phyloP scores from a whole-genome alignment of 2,113 vertebrate species.

The Prunella himalayana region DNA sequence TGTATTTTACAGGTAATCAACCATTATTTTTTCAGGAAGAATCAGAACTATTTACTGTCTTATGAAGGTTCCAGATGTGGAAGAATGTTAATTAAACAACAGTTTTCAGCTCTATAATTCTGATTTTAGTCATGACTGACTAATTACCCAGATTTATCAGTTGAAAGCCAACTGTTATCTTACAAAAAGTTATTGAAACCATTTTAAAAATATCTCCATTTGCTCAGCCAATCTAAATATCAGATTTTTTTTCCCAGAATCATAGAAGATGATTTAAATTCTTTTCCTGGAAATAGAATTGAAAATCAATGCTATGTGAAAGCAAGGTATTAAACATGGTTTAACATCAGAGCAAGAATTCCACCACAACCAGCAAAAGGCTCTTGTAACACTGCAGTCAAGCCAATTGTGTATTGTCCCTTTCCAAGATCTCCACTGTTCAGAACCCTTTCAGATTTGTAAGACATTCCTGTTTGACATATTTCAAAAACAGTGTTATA shows the following conservation, averaged over 20 bases:
- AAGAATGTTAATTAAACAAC: neutral
- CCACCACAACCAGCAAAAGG: neutral
- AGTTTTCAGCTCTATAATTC: neutral
- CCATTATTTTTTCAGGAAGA: neutral
- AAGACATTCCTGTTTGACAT: neutral
- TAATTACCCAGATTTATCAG: neutral
- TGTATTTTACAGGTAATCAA: neutral
- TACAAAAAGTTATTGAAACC: neutral
- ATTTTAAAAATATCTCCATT: neutral
- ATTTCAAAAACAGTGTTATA: neutral
- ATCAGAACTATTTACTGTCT: neutral
- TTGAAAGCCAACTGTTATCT: constrained; percentile 4
- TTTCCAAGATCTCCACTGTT: neutral
- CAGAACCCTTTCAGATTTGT: neutral
- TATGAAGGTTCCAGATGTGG: neutral
- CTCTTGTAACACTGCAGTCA: neutral
- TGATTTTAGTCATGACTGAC: neutral
- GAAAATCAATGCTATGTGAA: neutral
- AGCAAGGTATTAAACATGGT: neutral
- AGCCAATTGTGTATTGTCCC: accelerated
- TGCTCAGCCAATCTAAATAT: constrained; percentile 14
- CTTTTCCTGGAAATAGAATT: neutral
- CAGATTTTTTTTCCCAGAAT: neutral
- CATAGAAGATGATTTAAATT: neutral
- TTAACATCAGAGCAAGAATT: neutral